A percentile compares a stretch with the other conserved stretches of the same genome.
Conservation (phyloP, 2,113 vertebrate genomes). For the Tachysurus fulvidraco region DNA sequence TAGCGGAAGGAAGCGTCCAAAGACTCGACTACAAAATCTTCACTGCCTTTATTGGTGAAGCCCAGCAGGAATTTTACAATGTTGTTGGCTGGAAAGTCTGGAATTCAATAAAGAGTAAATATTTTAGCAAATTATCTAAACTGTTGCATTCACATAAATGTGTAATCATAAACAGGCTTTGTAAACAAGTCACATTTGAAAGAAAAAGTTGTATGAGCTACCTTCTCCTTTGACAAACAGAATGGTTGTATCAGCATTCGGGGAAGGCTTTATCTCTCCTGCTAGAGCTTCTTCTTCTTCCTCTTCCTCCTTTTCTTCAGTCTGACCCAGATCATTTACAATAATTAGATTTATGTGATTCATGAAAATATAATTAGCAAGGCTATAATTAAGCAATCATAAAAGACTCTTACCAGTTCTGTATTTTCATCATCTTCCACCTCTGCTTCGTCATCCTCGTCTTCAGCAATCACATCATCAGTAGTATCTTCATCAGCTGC, state of each 20-base stretch:
- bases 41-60: conserved; percentile 93
- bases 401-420: conserved; percentile 79
- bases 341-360: neutral
- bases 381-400: neutral
- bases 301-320: conserved; percentile 89
- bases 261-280: conserved; percentile 93
- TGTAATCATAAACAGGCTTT: no score
- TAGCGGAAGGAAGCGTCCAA: conserved; percentile 97
- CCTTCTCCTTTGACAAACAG: conserved; percentile 97
- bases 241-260: conserved; percentile 94
- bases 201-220: conserved; percentile 55
- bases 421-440: conserved; percentile 95
- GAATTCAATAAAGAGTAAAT: conserved; percentile 5
- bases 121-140: neutral
- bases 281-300: conserved; percentile 84
- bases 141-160: neutral
- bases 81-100: conserved; percentile 97
- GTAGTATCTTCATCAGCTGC: conserved; percentile 85
- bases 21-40: conserved; percentile 92
- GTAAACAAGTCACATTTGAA: neutral
- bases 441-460: conserved; percentile 96
- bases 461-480: conserved; percentile 89
- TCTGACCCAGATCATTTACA: conserved; percentile 70
- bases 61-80: conserved; percentile 97
- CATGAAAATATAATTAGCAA: conserved; percentile 5